Conservation (phyloP, 1,140 invertebrate species). For the Papilio glaucus region DNA sequence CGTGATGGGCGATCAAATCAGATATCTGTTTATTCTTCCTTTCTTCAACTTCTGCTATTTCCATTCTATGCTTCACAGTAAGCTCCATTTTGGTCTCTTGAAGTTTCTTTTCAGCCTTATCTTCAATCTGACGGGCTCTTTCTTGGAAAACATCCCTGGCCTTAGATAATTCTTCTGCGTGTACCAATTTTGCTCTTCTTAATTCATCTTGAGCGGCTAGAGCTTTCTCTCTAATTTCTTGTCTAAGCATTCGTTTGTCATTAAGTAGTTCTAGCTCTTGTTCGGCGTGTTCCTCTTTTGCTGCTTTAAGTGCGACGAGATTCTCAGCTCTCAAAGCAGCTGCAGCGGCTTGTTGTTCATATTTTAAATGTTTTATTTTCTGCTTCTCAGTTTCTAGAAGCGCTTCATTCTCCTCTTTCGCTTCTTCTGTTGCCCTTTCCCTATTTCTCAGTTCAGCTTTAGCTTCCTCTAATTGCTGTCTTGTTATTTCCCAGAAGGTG, state of each 20-base stretch:
- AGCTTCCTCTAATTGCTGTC: constrained; percentile 92
- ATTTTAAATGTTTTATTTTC: constrained; percentile 96
- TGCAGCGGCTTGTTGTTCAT: constrained; percentile 94
- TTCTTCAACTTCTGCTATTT: constrained; percentile 94
- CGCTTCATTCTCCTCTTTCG: constrained; percentile 92
- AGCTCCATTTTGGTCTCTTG: constrained; percentile 89
- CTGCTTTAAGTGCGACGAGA: constrained; percentile 75
- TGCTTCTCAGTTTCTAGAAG: constrained; percentile 95
- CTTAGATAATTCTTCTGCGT: constrained; percentile 86
- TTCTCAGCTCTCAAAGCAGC: constrained; percentile 87
- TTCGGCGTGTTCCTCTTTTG: constrained; percentile 84
- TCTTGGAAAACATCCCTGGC: constrained; percentile 89
- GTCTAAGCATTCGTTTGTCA: constrained; percentile 91
- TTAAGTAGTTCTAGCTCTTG: constrained; percentile 90
- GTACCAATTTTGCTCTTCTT: constrained; percentile 72
- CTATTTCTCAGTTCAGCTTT: constrained; percentile 91
- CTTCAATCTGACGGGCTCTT: constrained; percentile 90
- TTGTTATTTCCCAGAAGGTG: constrained; percentile 95
- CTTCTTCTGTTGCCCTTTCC: constrained; percentile 94
- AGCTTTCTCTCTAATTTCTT: constrained; percentile 89
- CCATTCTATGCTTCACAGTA: constrained; percentile 88
- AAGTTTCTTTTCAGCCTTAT: constrained; percentile 90
- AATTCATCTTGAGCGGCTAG: constrained; percentile 84
- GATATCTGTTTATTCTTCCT: constrained; percentile 94
- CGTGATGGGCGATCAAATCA: constrained; percentile 91